A percentile compares a stretch with the other conserved stretches of the same genome.
phyloP scores from a whole-genome alignment of 2,888 invertebrate genomes.

The Hemithea aestivaria region DNA sequence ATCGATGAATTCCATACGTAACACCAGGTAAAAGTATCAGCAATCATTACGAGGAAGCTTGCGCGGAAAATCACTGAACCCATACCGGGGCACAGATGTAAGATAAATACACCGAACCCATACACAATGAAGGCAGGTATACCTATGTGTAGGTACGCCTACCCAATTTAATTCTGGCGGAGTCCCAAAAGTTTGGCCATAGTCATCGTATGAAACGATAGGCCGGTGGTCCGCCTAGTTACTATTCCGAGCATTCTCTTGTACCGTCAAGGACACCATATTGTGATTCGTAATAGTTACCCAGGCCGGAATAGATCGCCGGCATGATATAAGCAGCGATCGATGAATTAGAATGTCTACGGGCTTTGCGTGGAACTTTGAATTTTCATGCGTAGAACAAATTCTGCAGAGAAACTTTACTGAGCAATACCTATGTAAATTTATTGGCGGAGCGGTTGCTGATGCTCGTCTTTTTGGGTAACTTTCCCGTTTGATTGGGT shows the following conservation, averaged over 20 bases:
- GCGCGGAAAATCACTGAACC: slow-evolving; percentile 13
- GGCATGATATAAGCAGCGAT: slow-evolving; percentile 51
- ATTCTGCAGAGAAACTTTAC: slow-evolving; percentile 41
- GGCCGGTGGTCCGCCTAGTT: slow-evolving; percentile 65
- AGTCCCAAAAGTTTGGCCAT: slow-evolving; percentile 30
- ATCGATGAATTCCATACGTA: no score
- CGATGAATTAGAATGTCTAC: slow-evolving; percentile 58
- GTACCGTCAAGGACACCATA: slow-evolving; percentile 68
- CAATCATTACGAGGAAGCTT: not conserved
- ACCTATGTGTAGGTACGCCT: slow-evolving; percentile 20
- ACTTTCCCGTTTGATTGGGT: slow-evolving; percentile 25
- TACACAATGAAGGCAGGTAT: slow-evolving; percentile 15
- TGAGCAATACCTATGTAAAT: slow-evolving; percentile 48
- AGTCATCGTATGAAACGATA: slow-evolving; percentile 35
- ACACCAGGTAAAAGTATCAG: not conserved
- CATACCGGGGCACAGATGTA: slow-evolving; percentile 11
- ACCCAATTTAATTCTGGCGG: slow-evolving; percentile 35
- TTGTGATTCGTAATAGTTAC: slow-evolving; percentile 64
- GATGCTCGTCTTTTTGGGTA: slow-evolving; percentile 17
- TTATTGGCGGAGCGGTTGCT: slow-evolving; percentile 26
- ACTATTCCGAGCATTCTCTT: slow-evolving; percentile 59
- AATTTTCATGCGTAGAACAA: slow-evolving; percentile 45
- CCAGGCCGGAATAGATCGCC: slow-evolving; percentile 66
- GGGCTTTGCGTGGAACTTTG: slow-evolving; percentile 41
- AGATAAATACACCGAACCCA: slow-evolving; percentile 18